Base-by-base conservation (phyloP, 1,140 invertebrate species). In the Drosophila sulfurigaster region DNA sequence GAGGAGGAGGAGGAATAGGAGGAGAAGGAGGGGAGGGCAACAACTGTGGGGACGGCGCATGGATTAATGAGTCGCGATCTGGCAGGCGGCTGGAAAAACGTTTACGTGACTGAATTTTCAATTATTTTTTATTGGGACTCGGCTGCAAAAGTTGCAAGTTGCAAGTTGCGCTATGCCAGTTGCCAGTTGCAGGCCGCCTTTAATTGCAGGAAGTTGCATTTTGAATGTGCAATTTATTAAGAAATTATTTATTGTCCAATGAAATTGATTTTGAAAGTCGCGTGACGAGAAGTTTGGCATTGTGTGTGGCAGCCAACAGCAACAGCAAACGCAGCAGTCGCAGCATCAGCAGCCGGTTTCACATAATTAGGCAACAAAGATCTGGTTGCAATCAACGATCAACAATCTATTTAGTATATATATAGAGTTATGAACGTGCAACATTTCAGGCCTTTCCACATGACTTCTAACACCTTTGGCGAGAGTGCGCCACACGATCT, bases 21-120 rank as follows among this genome's bases (percentile, higher is more conserved):
- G 20, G 20, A 25, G 20, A 25, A 4, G 3, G 20, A 25, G 20
- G 20, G 20, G 20, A 68, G 64, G 54, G 64, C 70, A 68, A 49
- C 15, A 11, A 63, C 48, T 20, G 56, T 45, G 52, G 70, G 38
- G 35, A 45, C 49, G 41, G 8, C 30, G 52, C 76, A 51, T 86
- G 82, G 82, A 85, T 85, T 85, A 85, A 86, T 85, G 82, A 85
- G 82, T 85, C 63, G 82, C 79, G 82, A 86, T 86, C 82, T 67
- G 60, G 82, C 82, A 75, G 78, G 79, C 81, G 82, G 75, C 75
- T 82, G 82, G 67, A 82, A 82, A 77, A 86, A 82, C 82, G 75
- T 85, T 86, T 86, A 86, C 82, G 82, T 86, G 82, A 86, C 82
- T 86, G 82, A 86, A 81, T 86, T 86, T 86, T 86, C 82, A 86